Conservation (phyloP, 2,888 invertebrate species). For the Polydesmus complanatus region DNA sequence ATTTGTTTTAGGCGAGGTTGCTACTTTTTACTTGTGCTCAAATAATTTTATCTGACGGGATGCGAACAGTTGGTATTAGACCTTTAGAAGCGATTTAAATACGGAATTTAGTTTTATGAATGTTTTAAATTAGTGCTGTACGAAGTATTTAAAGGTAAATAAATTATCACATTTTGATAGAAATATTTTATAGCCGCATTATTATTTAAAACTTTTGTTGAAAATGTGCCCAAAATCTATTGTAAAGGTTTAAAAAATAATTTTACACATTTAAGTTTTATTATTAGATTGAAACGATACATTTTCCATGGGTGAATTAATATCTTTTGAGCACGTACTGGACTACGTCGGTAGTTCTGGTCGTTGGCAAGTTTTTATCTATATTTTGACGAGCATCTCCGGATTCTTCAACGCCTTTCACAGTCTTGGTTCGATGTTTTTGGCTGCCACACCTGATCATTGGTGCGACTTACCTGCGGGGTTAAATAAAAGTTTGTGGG, state of each 20-base stretch:
- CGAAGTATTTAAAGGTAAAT: no score
- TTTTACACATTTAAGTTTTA: no score
- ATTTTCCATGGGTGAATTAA: not conserved
- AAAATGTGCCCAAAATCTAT: no score
- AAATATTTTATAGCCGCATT: no score
- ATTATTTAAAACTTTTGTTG: no score
- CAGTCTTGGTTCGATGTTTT: slow-evolving; percentile 16
- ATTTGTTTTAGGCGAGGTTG: not conserved
- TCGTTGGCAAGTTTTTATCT: slow-evolving; percentile 8
- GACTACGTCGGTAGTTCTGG: slow-evolving; percentile 8
- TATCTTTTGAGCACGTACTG: slow-evolving; percentile 8
- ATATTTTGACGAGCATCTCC: not conserved
- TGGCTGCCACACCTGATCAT: slow-evolving; percentile 17
- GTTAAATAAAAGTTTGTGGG: not conserved
- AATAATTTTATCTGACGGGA: not conserved
- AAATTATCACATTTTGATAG: no score
- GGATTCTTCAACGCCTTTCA: slow-evolving; percentile 17
- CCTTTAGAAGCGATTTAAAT: not conserved
- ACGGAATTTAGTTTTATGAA: not conserved
- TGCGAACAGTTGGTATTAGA: not conserved
- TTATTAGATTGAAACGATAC: no score
- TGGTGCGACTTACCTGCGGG: slow-evolving; percentile 10
- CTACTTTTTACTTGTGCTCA: slow-evolving; percentile 1
- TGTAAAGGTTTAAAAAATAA: no score
- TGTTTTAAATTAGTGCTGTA: not conserved